Evolutionary conservation across 2,113 vertebrate genomes (phyloP).

Genomic region (Sigmodon hispidus): DNA sequence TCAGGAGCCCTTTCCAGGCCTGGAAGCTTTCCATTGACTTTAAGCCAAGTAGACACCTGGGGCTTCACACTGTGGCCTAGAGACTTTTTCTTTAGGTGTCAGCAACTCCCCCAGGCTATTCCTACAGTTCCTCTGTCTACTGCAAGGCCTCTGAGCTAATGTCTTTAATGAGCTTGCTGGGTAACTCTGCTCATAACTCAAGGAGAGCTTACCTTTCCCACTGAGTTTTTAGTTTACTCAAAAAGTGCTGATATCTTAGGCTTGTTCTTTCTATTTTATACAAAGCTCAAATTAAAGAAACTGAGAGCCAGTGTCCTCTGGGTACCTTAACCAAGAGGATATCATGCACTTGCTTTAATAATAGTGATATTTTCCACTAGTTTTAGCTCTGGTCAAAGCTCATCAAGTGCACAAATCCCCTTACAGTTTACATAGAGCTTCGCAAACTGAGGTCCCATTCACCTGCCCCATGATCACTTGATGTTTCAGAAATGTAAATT

Average conservation of each 20-base stretch:
- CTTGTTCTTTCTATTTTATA: slow-evolving; percentile 18
- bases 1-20: neutral
- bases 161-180: slow-evolving; percentile 47
- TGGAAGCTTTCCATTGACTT: slow-evolving; percentile 20
- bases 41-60: neutral
- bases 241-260: neutral
- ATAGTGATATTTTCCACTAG: neutral
- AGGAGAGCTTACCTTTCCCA: neutral
- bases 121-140: neutral
- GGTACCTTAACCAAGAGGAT: neutral
- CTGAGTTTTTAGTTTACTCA: neutral
- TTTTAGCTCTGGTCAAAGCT: neutral
- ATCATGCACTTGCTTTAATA: neutral
- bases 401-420: neutral
- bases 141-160: slow-evolving; percentile 8
- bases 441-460: neutral
- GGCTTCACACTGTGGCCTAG: neutral
- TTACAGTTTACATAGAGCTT: neutral
- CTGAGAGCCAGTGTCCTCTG: neutral
- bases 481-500: neutral
- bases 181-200: slow-evolving; percentile 10
- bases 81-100: neutral
- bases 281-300: slow-evolving; percentile 8
- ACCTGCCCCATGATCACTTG: neutral
- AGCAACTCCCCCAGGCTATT: slow-evolving; percentile 14